These are phyloP conservation scores for Oreonectes daqikongensis DNA, from an alignment of 2,797 vertebrate species.

Conservation along the genomic window DNA sequence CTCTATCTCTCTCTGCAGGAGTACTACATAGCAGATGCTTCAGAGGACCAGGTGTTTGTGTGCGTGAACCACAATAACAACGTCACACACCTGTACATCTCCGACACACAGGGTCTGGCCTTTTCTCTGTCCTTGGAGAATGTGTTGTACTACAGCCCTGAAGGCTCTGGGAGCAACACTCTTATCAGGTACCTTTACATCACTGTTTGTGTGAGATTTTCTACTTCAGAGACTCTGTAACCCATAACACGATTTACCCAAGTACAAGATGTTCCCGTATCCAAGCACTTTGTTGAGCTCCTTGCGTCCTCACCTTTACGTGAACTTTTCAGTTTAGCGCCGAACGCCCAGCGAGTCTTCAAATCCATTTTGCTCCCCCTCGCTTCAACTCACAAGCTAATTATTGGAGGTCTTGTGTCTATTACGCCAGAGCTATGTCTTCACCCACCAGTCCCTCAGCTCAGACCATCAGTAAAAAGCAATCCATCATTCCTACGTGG, in stretches of 20 bases:
- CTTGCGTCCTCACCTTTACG: constrained; percentile 20
- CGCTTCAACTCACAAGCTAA: constrained; percentile 21
- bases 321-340: constrained; percentile 10
- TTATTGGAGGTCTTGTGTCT: constrained; percentile 29
- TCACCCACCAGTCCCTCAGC: constrained; percentile 6
- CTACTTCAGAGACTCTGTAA: not conserved
- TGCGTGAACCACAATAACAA: constrained; percentile 94
- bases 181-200: constrained; percentile 84
- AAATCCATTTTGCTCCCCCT: constrained; percentile 5
- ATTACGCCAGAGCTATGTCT: constrained; percentile 20
- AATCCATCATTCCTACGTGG: constrained; percentile 45
- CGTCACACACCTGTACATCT: constrained; percentile 94
- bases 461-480: constrained; percentile 36
- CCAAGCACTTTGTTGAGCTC: not conserved
- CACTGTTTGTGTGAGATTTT: constrained; percentile 8
- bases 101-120: constrained; percentile 89
- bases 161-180: constrained; percentile 90
- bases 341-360: no score
- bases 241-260: constrained; percentile 5
- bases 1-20: constrained; percentile 75
- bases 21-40: constrained; percentile 94
- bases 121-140: constrained; percentile 96
- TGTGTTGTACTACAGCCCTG: constrained; percentile 91
- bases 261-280: not conserved
- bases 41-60: constrained; percentile 97